Conservation (phyloP, 2,888 invertebrate species). For the Mimumesa dahlbomi region DNA sequence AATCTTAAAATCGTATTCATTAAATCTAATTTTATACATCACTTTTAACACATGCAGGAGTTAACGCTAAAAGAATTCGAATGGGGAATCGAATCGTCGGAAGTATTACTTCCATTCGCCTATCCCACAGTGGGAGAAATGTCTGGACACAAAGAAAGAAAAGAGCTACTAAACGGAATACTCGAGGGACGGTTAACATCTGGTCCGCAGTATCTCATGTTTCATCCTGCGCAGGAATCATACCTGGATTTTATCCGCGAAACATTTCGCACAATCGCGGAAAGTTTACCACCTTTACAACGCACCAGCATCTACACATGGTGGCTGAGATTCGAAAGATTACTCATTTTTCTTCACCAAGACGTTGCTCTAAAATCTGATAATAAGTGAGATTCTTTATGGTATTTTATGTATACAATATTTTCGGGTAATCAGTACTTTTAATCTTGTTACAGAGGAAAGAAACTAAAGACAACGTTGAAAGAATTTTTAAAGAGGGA, state of each 20-base stretch:
- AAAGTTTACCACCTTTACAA: constrained; percentile 80
- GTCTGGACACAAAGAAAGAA: constrained; percentile 62
- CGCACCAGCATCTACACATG: constrained; percentile 83
- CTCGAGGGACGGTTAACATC: constrained; percentile 80
- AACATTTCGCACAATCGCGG: constrained; percentile 82
- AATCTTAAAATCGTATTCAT: too few relatives aligned
- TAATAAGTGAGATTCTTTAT: constrained; percentile 54
- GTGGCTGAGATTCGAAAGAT: constrained; percentile 84
- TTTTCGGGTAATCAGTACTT: too few relatives aligned
- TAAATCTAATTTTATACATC: neutral
- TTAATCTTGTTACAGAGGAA: constrained; percentile 71
- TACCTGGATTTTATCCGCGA: constrained; percentile 82
- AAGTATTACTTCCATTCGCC: constrained; percentile 72
- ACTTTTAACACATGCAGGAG: constrained; percentile 52
- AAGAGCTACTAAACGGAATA: constrained; percentile 66
- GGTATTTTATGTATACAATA: too few relatives aligned
- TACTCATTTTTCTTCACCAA: constrained; percentile 81
- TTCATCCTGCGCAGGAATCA: constrained; percentile 84
- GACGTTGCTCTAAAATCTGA: constrained; percentile 78
- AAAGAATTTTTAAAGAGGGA: constrained; percentile 83
- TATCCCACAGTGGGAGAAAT: constrained; percentile 71
- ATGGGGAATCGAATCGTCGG: constrained; percentile 74
- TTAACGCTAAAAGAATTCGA: constrained; percentile 66
- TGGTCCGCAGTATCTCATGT: constrained; percentile 83
- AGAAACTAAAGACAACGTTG: constrained; percentile 81